These are phyloP conservation scores for Sebastes iracundus DNA, from an alignment of 2,797 vertebrate genomes.

Conservation along the genomic window DNA sequence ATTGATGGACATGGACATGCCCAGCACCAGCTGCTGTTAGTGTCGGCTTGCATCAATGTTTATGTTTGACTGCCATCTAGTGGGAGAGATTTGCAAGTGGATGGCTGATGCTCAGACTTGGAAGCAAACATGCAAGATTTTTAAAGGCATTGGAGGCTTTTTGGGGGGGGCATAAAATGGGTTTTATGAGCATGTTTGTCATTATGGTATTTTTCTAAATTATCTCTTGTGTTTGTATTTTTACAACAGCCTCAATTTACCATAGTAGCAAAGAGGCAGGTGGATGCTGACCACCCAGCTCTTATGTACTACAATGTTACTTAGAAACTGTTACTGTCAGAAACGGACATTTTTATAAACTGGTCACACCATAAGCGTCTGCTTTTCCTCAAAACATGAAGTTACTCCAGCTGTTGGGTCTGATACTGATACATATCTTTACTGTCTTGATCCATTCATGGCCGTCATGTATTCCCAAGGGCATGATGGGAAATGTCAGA, in stretches of 20 bases:
- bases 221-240: not conserved
- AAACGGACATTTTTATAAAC: not conserved
- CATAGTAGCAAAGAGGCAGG: not conserved
- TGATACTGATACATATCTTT: not conserved
- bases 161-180: not conserved
- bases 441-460: not conserved
- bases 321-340: not conserved
- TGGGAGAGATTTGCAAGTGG: conserved; percentile 29
- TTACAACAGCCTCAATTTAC: not conserved
- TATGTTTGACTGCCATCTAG: conserved; percentile 72
- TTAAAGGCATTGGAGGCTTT: not conserved
- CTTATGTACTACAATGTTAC: not conserved
- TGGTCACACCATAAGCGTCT: not conserved
- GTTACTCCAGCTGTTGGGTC: not conserved
- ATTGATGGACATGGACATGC: not conserved
- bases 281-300: not conserved
- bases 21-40: not conserved
- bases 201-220: not conserved
- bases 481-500: not conserved
- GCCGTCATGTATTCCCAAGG: not conserved
- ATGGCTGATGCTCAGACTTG: not conserved
- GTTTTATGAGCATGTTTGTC: not conserved
- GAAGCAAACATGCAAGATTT: not conserved
- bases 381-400: not conserved
- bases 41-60: not conserved